Evolutionary conservation across 2,888 invertebrate genomes (phyloP), one percentile per base, ranked within the genome.

Genomic region (Nematopogon swammerdamellus): DNA sequence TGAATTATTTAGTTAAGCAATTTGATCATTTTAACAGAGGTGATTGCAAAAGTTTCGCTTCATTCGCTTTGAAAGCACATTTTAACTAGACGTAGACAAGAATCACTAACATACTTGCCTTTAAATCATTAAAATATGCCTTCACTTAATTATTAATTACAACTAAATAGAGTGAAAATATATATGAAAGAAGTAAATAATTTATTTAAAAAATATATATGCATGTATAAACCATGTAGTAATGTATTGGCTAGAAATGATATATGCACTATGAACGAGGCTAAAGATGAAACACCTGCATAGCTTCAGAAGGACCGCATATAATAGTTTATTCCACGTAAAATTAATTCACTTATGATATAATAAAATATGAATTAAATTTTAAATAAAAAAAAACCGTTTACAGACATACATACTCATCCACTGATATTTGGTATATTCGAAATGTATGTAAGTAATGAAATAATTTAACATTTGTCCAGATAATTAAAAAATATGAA

Each of bases 151-250:
- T 2, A 8, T 3, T 44, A 8, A 20, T 45, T 47, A 42, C 14
- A 47, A 29, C 29, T 48, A 16, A 47, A 44, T 17, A 43, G 18
- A 43, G 43, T 25, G 49, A 53, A 51, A 46, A 51, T 48, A 47
- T 48, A 46, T 52, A 53, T 50, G 50, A 14, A 16, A 44, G 50
- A 47, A 42, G 20, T 44, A 44, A 45, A 30, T 49, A 46, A 45
- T 48, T 30, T 19, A 48, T 19, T 19, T 46, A 45, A 18, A 44
- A 46, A 20, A 42, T 43, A 18, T 46, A 48, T 47, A 49, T 48
- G 48, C 45, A 49, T 29, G 4, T 25, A 25, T 44, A n/a, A 44
- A 46, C 46, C 47, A 49, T 46, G 42, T 47, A 50, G 45, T 47
- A 44, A 45, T 19, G 18, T 19, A 19, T n/a, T 44, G 8, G 17